Conservation (phyloP, 2,888 invertebrate species). For the Seira musarum region DNA sequence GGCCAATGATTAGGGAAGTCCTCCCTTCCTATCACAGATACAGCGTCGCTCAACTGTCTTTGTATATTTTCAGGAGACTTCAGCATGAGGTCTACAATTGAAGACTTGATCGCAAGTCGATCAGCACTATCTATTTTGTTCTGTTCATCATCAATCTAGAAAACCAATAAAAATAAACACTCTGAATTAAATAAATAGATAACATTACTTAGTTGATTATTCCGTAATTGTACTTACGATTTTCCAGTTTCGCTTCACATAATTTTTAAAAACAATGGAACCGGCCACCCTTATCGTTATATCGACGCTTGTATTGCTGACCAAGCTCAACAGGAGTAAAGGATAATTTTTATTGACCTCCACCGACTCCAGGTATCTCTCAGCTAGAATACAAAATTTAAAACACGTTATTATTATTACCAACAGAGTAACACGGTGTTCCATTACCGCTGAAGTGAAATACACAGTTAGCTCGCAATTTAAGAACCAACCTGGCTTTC, state of each 20-base stretch:
- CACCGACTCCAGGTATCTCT: conserved; percentile 91
- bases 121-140: conserved; percentile 84
- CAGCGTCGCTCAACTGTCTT: conserved; percentile 94
- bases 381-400: conserved; percentile 81
- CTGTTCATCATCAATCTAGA: conserved; percentile 72
- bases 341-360: conserved; percentile 94
- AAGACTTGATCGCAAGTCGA: conserved; percentile 84
- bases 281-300: conserved; percentile 89
- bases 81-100: conserved; percentile 94
- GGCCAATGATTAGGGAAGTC: conserved; percentile 99
- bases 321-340: conserved; percentile 85
- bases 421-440: neutral
- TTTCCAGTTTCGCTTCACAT: conserved; percentile 95
- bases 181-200: neutral
- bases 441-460: conserved; percentile 3
- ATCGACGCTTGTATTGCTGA: conserved; percentile 87
- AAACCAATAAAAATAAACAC: conserved; percentile 1
- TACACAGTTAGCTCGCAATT: conserved; percentile 3
- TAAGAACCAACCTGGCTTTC: conserved; percentile 83
- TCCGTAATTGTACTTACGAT: conserved; percentile 77
- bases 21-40: conserved; percentile 95
- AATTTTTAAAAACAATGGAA: conserved; percentile 97
- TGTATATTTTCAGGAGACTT: conserved; percentile 92
- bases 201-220: neutral
- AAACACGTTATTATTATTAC: conserved; percentile 17